These are phyloP conservation scores for Ceramica pisi DNA, from an alignment of 2,888 invertebrate species.

Conservation along the genomic window DNA sequence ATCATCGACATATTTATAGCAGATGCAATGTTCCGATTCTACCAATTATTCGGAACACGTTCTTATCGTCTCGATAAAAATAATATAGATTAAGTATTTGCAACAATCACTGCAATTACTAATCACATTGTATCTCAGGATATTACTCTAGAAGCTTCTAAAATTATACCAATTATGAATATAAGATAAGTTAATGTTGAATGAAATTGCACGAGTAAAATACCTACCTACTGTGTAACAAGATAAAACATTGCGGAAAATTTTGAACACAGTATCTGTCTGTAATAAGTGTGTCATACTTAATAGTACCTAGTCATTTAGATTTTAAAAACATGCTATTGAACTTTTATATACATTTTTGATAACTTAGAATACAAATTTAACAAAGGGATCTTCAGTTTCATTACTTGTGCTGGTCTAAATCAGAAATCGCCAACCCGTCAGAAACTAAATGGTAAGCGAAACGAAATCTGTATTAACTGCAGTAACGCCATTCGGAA, in stretches of 20 bases:
- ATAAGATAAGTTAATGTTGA: constrained; percentile 19
- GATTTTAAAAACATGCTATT: not conserved
- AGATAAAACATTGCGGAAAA: constrained; percentile 20
- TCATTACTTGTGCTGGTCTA: not conserved
- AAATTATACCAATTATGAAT: constrained; percentile 2
- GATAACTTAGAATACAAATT: not conserved
- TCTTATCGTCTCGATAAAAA: constrained; percentile 4
- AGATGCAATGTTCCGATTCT: constrained; percentile 42
- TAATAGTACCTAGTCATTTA: not conserved
- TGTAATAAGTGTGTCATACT: constrained; percentile 10
- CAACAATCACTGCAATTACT: not conserved
- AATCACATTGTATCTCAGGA: not conserved
- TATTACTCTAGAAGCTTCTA: constrained; percentile 12
- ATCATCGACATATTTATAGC: constrained; percentile 37
- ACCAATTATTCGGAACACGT: constrained; percentile 26
- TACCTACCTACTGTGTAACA: not conserved
- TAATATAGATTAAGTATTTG: not conserved
- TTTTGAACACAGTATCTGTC: constrained; percentile 16
- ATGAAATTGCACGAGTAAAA: constrained; percentile 23
- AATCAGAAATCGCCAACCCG: not conserved
- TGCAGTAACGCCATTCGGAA: too few relatives aligned
- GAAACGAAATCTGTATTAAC: not conserved
- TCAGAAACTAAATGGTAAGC: not conserved
- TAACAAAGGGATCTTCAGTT: not conserved
- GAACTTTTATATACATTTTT: not conserved